Conservation (phyloP, 2,888 invertebrate genomes). For the Lottia gigantea region DNA sequence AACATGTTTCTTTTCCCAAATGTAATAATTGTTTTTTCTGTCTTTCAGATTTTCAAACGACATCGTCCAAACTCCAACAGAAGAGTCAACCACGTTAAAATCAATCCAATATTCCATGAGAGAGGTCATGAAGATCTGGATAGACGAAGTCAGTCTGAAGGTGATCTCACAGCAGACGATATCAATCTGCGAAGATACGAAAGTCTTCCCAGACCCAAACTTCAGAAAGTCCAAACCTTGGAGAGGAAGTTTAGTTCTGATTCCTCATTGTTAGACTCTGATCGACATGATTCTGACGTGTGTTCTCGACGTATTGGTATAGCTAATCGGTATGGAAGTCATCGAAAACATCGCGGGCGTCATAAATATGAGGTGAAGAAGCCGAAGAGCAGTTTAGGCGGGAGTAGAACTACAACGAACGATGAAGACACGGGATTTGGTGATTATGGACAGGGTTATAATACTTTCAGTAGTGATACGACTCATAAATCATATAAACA, state of each 20-base stretch:
- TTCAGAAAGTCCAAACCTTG: background rate
- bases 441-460: background rate
- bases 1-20: too few relatives aligned
- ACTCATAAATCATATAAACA: background rate
- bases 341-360: background rate
- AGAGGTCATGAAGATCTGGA: slow-evolving; percentile 15
- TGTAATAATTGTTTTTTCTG: background rate
- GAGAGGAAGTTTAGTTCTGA: background rate
- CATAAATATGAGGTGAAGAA: background rate
- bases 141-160: slow-evolving; percentile 25
- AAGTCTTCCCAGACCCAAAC: slow-evolving; percentile 27
- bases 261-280: background rate
- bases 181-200: slow-evolving; percentile 37
- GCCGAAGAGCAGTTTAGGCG: background rate
- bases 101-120: slow-evolving; percentile 54
- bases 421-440: slow-evolving; percentile 5
- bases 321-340: background rate
- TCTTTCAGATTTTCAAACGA: slow-evolving; percentile 52
- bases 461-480: slow-evolving; percentile 6
- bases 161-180: slow-evolving; percentile 22
- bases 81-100: slow-evolving; percentile 44
- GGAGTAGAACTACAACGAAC: background rate
- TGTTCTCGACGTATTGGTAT: background rate
- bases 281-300: background rate
- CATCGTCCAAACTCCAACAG: slow-evolving; percentile 37